These are phyloP conservation scores for Zosterops hypoxanthus DNA, from an alignment of 2,113 vertebrate species.

Conservation along the genomic window DNA sequence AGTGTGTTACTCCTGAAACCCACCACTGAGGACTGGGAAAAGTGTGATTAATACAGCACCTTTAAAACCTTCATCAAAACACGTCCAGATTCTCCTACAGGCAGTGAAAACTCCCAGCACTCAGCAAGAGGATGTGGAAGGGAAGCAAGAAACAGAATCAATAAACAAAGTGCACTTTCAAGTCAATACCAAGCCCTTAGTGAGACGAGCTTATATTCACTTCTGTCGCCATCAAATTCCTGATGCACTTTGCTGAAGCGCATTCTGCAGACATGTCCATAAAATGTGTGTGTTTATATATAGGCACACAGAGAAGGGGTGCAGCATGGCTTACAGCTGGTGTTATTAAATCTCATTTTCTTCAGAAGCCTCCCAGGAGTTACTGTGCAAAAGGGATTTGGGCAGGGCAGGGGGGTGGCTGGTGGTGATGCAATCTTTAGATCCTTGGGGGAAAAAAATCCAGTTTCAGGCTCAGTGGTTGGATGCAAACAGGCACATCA, in stretches of 20 bases:
- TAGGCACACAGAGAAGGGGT: rapidly evolving
- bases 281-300: not conserved
- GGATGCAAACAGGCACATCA: not conserved
- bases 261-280: not conserved
- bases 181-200: not conserved
- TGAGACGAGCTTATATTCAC: not conserved
- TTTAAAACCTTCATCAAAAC: not conserved
- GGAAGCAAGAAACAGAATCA: not conserved
- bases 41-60: constrained; percentile 49
- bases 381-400: not conserved
- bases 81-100: not conserved
- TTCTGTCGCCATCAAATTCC: not conserved
- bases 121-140: not conserved
- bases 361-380: not conserved
- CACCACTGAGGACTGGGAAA: constrained; percentile 1
- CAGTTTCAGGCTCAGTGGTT: not conserved
- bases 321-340: not conserved
- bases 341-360: not conserved
- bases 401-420: rapidly evolving
- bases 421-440: not conserved
- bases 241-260: not conserved
- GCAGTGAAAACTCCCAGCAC: not conserved
- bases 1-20: constrained; percentile 8
- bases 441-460: not conserved
- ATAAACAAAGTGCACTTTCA: not conserved